Percentiles rank a stretch among this genome's conserved stretches.
Evolutionary conservation across 2,888 invertebrate genomes (phyloP).

Genomic region (Habroteleia sp.): DNA sequence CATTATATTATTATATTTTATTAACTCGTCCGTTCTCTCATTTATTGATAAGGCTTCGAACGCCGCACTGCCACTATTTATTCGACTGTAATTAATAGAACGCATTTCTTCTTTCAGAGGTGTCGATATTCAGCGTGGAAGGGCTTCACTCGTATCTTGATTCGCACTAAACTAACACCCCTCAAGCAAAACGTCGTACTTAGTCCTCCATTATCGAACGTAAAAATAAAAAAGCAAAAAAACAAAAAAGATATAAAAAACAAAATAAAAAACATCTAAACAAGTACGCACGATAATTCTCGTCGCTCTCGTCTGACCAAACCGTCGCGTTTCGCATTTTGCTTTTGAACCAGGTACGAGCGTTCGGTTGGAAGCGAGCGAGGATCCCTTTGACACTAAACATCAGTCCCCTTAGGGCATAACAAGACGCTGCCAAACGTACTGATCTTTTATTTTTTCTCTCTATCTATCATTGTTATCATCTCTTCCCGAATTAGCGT

Average conservation of each 20-base stretch:
- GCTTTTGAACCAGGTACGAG: constrained; percentile 30
- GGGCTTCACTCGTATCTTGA: constrained; percentile 93
- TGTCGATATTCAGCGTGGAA: constrained; percentile 97
- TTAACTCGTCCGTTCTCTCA: too few relatives aligned
- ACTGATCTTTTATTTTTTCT: constrained; percentile 41
- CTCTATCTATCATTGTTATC: constrained; percentile 41
- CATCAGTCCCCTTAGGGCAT: constrained; percentile 45
- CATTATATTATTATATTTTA: constrained; percentile 1
- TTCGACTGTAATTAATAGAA: not conserved
- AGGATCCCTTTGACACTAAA: constrained; percentile 21
- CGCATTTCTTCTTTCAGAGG: constrained; percentile 88
- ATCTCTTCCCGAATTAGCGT: constrained; percentile 57
- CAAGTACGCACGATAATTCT: constrained; percentile 39
- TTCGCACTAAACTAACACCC: constrained; percentile 82
- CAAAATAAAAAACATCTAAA: constrained; percentile 2
- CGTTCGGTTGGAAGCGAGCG: constrained; percentile 22
- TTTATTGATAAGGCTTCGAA: too few relatives aligned
- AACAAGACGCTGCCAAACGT: constrained; percentile 57
- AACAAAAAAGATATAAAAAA: constrained; percentile 8
- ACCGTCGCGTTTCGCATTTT: constrained; percentile 21
- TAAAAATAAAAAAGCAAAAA: constrained; percentile 17
- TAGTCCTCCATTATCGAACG: constrained; percentile 42
- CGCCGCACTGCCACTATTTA: too few relatives aligned
- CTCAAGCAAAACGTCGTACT: constrained; percentile 42
- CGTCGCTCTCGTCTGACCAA: constrained; percentile 33